Base-by-base conservation (phyloP, 2,113 vertebrate genomes). In the Bos taurus region DNA sequence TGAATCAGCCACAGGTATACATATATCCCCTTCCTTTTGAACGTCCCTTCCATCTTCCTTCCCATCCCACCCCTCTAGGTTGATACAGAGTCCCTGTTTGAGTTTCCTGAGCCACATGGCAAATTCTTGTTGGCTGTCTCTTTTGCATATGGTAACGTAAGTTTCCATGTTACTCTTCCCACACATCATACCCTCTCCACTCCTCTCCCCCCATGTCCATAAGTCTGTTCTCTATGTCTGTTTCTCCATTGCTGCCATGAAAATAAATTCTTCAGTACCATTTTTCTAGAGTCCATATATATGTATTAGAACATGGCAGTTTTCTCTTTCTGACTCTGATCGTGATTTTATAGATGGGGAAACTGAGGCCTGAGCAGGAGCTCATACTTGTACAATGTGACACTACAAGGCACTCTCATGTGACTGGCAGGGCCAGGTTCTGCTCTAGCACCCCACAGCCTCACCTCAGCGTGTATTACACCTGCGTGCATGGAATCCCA, bases 401-500 rank as follows among this genome's bases (percentile, higher is more conserved):
- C 15, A 16, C 14, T 12, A 12, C 28, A 52, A n/a, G 21, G 10
- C 7, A 2, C 14, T 21, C 33, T 3, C 15, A 19, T 0, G 16
- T 28, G 43, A 60, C 11, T 3, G 25, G 10, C 21, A 59, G 19
- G 43, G 33, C 46, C 14, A 33, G 0, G 0, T n/a, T 59, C 33
- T 28, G 28, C 1, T 28, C 26, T 2, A 10, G 26, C 14, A 28
- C 40, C 28, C 74, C 21, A 10, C 2, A 33, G 12, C 9, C 33
- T 67, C 40, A 11, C 48, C 2, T 43, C 43, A 25, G 26, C 11
- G 1, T 3, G 26, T n/a, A 0, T 5, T 9, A n/a, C 1, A 2
- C 46, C 19, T 10, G 25, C 30, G 17, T 33, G 62, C 26, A 2
- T 1, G 10, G 23, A 46, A 36, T n/a, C 59, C 36, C 26, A 3